Conservation (phyloP, 2,113 vertebrate genomes). For the Hymenochirus boettgeri region DNA sequence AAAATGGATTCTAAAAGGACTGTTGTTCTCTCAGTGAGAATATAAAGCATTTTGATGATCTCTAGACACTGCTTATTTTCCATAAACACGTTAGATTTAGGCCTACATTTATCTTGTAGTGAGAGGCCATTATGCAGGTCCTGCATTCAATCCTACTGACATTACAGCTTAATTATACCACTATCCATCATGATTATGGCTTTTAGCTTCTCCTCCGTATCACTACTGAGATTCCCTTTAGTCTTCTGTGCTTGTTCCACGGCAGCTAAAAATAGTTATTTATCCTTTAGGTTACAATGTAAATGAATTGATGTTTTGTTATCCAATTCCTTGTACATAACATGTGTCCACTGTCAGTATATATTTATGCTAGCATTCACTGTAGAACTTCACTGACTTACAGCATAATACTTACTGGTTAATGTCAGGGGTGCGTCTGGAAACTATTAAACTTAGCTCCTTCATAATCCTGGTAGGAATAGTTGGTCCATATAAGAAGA, state of each 20-base stretch:
- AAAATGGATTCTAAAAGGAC: constrained; percentile 24
- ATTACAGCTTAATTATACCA: constrained; percentile 42
- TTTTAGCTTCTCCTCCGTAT: constrained; percentile 35
- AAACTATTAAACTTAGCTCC: no score
- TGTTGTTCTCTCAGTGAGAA: constrained; percentile 20
- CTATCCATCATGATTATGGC: constrained; percentile 40
- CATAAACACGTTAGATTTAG: constrained; percentile 41
- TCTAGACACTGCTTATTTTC: constrained; percentile 41
- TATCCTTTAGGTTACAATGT: neutral
- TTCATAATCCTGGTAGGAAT: no score
- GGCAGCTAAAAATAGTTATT: constrained; percentile 29
- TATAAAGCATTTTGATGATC: constrained; percentile 43
- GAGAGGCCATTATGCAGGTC: constrained; percentile 41
- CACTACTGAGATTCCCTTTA: constrained; percentile 34
- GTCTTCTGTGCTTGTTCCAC: constrained; percentile 31
- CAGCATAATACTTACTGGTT: no score
- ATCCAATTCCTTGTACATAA: neutral
- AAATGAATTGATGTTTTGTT: constrained; percentile 2
- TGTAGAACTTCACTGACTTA: neutral
- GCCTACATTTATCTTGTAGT: constrained; percentile 38
- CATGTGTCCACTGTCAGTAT: neutral
- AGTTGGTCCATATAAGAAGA: no score
- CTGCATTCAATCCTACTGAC: constrained; percentile 41
- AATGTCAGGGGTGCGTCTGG: no score
- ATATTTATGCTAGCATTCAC: neutral